Conservation (phyloP, 2,888 invertebrate species). For the Carterocephalus palaemon region DNA sequence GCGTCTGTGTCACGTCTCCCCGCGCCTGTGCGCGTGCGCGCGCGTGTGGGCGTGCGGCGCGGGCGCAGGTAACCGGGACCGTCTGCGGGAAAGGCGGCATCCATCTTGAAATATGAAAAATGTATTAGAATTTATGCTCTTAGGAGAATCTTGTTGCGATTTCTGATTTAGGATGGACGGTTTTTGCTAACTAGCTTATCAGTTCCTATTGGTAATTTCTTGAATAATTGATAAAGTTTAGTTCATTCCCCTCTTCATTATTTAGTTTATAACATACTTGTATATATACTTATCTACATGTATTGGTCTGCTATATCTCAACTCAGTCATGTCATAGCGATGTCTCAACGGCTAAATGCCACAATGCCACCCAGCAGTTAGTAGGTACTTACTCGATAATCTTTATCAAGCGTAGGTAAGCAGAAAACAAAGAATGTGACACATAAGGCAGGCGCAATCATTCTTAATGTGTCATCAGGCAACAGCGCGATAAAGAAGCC, state of each 20-base stretch:
- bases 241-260: too few relatives aligned
- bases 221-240: neutral
- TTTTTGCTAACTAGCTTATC: neutral
- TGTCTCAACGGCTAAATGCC: too few relatives aligned
- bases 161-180: constrained; percentile 17
- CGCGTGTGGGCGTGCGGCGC: constrained; percentile 39
- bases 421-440: constrained; percentile 16
- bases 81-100: constrained; percentile 57
- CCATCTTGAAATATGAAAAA: constrained; percentile 49
- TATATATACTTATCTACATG: too few relatives aligned
- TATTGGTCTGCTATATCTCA: too few relatives aligned
- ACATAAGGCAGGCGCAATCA: constrained; percentile 4
- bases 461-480: constrained; percentile 23
- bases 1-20: constrained; percentile 66
- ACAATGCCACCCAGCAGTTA: constrained; percentile 4
- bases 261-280: too few relatives aligned
- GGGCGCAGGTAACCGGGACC: constrained; percentile 74
- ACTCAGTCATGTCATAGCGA: too few relatives aligned
- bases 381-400: neutral
- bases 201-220: constrained; percentile 3
- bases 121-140: constrained; percentile 59
- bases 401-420: neutral
- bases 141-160: constrained; percentile 61
- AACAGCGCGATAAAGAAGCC: constrained; percentile 16
- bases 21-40: constrained; percentile 33